These are phyloP conservation scores for Muscicapa adusta DNA, from an alignment of 2,113 vertebrate species.

Conservation along the genomic window DNA sequence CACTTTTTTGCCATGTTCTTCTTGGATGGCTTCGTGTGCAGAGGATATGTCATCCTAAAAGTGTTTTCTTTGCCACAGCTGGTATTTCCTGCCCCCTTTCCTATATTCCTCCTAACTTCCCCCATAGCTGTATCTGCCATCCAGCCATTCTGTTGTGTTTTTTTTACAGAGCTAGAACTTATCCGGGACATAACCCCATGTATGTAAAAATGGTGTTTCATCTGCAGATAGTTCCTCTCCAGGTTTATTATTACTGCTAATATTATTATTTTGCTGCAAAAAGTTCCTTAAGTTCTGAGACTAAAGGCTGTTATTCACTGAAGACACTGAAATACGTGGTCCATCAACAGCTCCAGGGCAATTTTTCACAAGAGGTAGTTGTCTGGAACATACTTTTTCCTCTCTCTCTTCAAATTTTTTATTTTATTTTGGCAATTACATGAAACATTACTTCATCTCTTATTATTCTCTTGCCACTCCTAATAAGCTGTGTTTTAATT, in stretches of 20 bases:
- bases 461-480: conserved; percentile 59
- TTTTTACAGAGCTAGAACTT: not conserved
- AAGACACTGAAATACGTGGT: not conserved
- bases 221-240: not conserved
- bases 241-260: not conserved
- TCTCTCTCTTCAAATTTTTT: conserved; percentile 24
- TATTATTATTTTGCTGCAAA: not conserved
- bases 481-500: conserved; percentile 74
- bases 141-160: not conserved
- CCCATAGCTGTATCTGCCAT: not conserved
- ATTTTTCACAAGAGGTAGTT: not conserved
- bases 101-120: not conserved
- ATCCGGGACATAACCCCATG: not conserved
- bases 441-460: conserved; percentile 59
- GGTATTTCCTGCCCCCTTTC: not conserved
- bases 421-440: conserved; percentile 63
- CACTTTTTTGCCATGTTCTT: not conserved
- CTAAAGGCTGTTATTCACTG: not conserved
- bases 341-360: not conserved
- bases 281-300: not conserved
- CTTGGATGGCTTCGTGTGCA: not conserved
- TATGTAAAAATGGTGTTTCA: not conserved
- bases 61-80: not conserved
- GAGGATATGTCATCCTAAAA: not conserved
- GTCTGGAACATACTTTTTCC: not conserved